A percentile compares a stretch with the other conserved stretches of the same genome.
Conservation (phyloP, 2,113 vertebrate species). For the Gobio gobio region DNA sequence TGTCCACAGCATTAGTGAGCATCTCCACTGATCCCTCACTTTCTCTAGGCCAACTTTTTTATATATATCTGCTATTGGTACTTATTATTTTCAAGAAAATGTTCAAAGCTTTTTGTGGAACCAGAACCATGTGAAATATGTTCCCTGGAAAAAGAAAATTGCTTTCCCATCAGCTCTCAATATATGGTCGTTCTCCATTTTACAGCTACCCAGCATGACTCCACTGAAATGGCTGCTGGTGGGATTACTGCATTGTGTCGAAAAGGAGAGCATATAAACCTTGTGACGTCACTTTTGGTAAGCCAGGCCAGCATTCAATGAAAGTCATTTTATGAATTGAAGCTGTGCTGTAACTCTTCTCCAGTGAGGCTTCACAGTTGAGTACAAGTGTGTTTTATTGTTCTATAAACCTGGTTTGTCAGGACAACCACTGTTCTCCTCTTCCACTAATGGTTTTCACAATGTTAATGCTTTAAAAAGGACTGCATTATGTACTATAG, state of each 20-base stretch:
- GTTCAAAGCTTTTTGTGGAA: background rate
- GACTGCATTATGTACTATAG: slow-evolving; percentile 2
- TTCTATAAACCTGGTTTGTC: slow-evolving; percentile 47
- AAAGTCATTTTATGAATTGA: slow-evolving; percentile 57
- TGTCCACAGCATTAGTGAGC: background rate
- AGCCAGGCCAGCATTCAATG: slow-evolving; percentile 30
- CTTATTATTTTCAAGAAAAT: slow-evolving; percentile 17
- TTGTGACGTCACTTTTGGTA: slow-evolving; percentile 58
- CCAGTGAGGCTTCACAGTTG: slow-evolving; percentile 45
- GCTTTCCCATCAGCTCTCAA: slow-evolving; percentile 31
- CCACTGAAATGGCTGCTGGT: slow-evolving; percentile 39
- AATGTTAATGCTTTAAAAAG: slow-evolving; percentile 26
- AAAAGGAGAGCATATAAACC: slow-evolving; percentile 48
- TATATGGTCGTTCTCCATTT: slow-evolving; percentile 17
- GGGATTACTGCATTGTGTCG: slow-evolving; percentile 30
- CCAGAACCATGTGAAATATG: background rate
- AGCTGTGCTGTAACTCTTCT: slow-evolving; percentile 47
- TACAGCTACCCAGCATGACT: slow-evolving; percentile 31
- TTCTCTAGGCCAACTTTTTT: background rate
- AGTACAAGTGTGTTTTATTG: slow-evolving; percentile 58
- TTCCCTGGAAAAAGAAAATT: slow-evolving; percentile 23
- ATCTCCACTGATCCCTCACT: background rate
- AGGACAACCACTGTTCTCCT: slow-evolving; percentile 35
- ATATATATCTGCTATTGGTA: background rate
- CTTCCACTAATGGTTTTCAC: background rate